phyloP scores from a whole-genome alignment of 2,888 invertebrate genomes.

The Eupithecia insigniata region DNA sequence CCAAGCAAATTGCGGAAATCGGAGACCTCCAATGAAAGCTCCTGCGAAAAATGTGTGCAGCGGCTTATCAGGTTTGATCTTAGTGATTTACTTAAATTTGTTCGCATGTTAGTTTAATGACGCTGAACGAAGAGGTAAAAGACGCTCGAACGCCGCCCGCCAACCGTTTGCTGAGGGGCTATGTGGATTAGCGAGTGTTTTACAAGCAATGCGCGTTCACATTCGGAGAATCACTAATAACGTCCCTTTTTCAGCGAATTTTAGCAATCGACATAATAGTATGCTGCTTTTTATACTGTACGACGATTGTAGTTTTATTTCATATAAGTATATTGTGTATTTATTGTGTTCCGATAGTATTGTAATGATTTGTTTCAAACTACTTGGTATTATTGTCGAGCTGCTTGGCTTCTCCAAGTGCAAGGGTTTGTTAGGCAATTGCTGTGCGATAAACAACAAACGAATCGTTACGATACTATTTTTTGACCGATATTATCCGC shows the following conservation, averaged over 20 bases:
- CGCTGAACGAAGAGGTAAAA: slow-evolving; percentile 2
- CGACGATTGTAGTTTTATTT: slow-evolving; percentile 18
- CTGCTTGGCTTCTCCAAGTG: slow-evolving; percentile 11
- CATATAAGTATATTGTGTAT: slow-evolving; percentile 21
- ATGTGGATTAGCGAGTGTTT: slow-evolving; percentile 47
- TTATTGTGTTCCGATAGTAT: slow-evolving; percentile 30
- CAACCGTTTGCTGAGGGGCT: slow-evolving; percentile 22
- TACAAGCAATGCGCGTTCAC: slow-evolving; percentile 45
- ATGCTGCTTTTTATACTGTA: slow-evolving; percentile 33
- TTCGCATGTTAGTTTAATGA: slow-evolving; percentile 34
- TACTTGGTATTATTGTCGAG: slow-evolving; percentile 8
- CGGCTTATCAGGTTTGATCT: slow-evolving; percentile 70
- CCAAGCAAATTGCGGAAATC: slow-evolving; percentile 67
- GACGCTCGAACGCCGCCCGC: slow-evolving; percentile 5
- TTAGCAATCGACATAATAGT: slow-evolving; percentile 42
- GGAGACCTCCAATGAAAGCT: slow-evolving; percentile 54
- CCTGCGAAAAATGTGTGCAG: slow-evolving; percentile 68
- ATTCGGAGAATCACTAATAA: slow-evolving; percentile 30
- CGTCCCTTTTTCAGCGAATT: slow-evolving; percentile 51
- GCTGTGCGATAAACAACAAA: slow-evolving; percentile 37
- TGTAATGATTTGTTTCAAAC: slow-evolving; percentile 32
- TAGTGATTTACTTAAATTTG: slow-evolving; percentile 43
- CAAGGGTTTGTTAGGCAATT: slow-evolving; percentile 11
- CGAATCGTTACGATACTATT: slow-evolving; percentile 35
- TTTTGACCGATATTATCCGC: slow-evolving; percentile 20